These are phyloP conservation scores for Micromussa lordhowensis DNA, from an alignment of 92 coral and sea anemone genomes.

Conservation along the genomic window DNA sequence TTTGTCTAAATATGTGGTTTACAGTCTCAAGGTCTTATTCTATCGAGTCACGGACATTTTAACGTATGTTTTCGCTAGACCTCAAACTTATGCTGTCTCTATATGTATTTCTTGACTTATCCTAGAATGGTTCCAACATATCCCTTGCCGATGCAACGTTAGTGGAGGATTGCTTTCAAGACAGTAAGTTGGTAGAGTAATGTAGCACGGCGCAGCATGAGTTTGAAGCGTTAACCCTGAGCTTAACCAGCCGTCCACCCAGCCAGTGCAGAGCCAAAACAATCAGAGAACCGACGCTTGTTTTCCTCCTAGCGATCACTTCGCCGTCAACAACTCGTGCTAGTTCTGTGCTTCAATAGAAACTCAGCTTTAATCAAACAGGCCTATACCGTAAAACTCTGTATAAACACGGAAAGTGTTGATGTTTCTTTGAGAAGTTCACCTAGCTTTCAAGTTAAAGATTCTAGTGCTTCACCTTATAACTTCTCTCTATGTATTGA, in stretches of 20 bases:
- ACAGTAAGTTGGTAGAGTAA: constrained; percentile 58
- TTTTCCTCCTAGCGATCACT: neutral
- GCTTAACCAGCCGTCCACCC: too few species aligned
- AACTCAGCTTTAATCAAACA: neutral
- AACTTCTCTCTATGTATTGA: neutral
- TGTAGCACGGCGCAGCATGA: neutral
- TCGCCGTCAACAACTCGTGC: neutral
- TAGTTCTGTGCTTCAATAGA: neutral
- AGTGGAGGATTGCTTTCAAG: constrained; percentile 83
- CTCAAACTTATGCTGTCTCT: neutral
- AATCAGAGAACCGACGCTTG: too few species aligned
- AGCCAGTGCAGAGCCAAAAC: too few species aligned
- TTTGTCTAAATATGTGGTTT: neutral
- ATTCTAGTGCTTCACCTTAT: neutral
- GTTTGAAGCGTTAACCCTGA: too few species aligned
- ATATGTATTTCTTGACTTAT: neutral
- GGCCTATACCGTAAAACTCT: neutral
- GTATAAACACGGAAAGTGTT: neutral
- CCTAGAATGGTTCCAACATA: constrained; percentile 73
- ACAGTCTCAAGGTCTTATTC: neutral
- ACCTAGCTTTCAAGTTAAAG: neutral
- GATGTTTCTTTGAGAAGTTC: neutral
- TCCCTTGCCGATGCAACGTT: constrained; percentile 76
- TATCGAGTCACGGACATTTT: neutral
- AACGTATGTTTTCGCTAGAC: neutral